Evolutionary conservation across 2,888 invertebrate genomes (phyloP).

Genomic region (Arrhopalites spinosus): DNA sequence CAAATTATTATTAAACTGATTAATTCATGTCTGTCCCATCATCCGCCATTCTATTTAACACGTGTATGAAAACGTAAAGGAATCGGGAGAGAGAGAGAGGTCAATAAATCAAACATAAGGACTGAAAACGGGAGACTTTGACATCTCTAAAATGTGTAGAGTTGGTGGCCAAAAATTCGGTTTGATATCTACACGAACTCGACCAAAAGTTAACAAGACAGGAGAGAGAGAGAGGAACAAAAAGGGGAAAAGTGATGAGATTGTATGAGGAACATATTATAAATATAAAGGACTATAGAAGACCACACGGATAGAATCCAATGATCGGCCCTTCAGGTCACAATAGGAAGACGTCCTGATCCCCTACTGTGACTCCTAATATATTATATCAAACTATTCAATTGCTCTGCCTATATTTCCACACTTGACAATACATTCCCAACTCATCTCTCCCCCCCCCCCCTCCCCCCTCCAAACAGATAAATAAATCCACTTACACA

Average conservation of each 20-base stretch:
- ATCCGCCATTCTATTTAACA: too few relatives aligned
- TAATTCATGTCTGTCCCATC: background rate
- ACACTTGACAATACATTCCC: constrained; percentile 18
- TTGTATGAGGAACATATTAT: background rate
- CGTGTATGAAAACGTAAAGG: too few relatives aligned
- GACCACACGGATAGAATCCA: constrained; percentile 35
- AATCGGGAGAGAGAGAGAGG: background rate
- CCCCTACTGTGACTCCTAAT: constrained; percentile 33
- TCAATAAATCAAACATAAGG: constrained; percentile 6
- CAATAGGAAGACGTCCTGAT: constrained; percentile 36
- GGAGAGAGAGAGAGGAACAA: background rate
- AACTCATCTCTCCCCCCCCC: constrained; percentile 13
- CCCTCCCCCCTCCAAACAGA: background rate
- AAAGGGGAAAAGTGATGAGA: background rate
- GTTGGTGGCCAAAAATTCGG: constrained; percentile 11
- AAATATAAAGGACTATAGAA: background rate
- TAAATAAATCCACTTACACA: background rate
- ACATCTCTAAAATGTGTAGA: too few relatives aligned
- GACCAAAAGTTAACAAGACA: background rate
- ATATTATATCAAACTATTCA: constrained; percentile 36
- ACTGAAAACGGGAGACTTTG: too few relatives aligned
- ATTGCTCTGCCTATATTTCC: constrained; percentile 24
- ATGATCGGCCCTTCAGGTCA: constrained; percentile 27
- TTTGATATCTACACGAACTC: too few relatives aligned
- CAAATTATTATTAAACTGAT: background rate